phyloP scores from a whole-genome alignment of 2,797 vertebrate species.

The Sternotherus odoratus region DNA sequence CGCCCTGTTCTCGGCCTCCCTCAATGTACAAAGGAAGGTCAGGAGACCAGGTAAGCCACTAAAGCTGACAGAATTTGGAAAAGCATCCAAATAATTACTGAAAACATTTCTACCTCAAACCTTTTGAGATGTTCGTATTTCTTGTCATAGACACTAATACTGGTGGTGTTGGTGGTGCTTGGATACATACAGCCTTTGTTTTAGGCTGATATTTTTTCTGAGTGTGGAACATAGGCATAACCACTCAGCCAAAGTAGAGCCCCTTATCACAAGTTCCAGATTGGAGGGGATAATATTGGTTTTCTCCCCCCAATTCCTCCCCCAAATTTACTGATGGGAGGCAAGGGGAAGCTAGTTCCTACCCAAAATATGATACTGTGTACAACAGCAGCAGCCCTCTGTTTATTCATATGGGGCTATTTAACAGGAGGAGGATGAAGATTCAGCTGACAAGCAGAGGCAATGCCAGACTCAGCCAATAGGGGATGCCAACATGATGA shows the following conservation, averaged over 20 bases:
- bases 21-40: neutral
- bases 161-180: neutral
- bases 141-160: neutral
- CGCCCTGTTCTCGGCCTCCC: neutral
- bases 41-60: neutral
- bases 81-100: neutral
- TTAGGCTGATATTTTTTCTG: neutral
- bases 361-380: neutral
- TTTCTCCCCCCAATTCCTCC: neutral
- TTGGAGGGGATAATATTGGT: neutral
- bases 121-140: neutral
- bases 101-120: neutral
- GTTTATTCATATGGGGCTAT: neutral
- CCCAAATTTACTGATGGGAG: neutral
- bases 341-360: neutral
- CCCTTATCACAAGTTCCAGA: neutral
- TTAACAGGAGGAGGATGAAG: no score
- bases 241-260: neutral
- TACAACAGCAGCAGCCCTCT: neutral
- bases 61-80: neutral
- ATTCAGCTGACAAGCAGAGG: no score
- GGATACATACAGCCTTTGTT: neutral
- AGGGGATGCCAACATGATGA: no score
- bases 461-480: no score
- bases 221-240: neutral